These are phyloP conservation scores for Galeruca laticollis DNA, from an alignment of 2,888 invertebrate species.

Conservation along the genomic window DNA sequence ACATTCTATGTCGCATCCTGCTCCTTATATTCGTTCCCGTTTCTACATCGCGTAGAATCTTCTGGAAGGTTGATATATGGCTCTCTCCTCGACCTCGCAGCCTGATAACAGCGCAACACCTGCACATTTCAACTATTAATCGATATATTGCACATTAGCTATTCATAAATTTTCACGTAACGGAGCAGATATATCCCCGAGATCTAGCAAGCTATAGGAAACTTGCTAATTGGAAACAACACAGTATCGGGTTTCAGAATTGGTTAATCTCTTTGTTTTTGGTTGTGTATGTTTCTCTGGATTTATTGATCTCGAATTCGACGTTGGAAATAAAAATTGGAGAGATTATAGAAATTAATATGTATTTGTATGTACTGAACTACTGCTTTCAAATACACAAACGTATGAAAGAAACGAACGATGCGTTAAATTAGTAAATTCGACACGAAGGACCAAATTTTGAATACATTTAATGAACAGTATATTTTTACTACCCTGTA, in stretches of 20 bases:
- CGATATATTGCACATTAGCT: conserved; percentile 60
- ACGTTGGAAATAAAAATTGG: not conserved
- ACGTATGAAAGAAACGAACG: too few relatives aligned
- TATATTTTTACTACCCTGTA: too few relatives aligned
- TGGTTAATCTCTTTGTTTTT: conserved; percentile 24
- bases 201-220: conserved; percentile 19
- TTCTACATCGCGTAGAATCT: conserved; percentile 62
- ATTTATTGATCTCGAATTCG: conserved; percentile 20
- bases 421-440: too few relatives aligned
- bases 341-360: not conserved
- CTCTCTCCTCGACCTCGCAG: conserved; percentile 62
- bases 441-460: not conserved
- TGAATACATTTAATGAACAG: not conserved
- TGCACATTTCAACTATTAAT: conserved; percentile 50
- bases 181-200: conserved; percentile 22
- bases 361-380: too few relatives aligned
- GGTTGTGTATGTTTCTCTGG: not conserved
- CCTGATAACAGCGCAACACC: conserved; percentile 53
- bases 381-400: too few relatives aligned
- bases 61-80: conserved; percentile 63
- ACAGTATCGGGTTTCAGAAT: conserved; percentile 19
- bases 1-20: conserved; percentile 50
- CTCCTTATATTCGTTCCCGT: conserved; percentile 53
- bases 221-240: conserved; percentile 39
- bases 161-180: conserved; percentile 58